Base-by-base conservation (phyloP, 2,113 vertebrate genomes). In the Climacteris rufus region DNA sequence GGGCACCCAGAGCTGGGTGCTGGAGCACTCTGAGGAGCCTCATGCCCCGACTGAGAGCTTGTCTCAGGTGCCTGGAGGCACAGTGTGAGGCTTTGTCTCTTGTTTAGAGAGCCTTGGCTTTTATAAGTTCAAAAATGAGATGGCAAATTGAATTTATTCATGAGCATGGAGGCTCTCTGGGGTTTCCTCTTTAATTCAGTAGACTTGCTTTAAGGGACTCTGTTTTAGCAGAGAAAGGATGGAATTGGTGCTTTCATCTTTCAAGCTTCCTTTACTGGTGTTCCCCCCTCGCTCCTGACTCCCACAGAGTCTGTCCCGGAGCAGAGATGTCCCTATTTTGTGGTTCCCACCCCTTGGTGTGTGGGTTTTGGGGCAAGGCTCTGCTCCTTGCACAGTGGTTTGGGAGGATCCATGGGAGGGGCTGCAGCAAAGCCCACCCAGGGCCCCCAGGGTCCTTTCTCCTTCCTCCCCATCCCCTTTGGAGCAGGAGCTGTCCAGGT, bases 181-280 rank as follows among this genome's bases (percentile, higher is more conserved):
- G 85, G 94, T 88, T 94, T 96, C 82, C 69, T 87, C 83, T 96
- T 96, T 95, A 95, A 96, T 95, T 95, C 89, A 89, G 87, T 57
- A 89, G 83, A 83, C 80, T 91, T 74, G 83, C 89, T 96, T 95
- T 93, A 87, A 93, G 87, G 87, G 80, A 77, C 80, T 94, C 69
- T 44, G 31, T 92, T 94, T 86, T 47, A 76, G 76, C 76, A 50
- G 54, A 77, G 87, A 53, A 92, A 89, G 60, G 54, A 84, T 45
- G 56, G 59, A 64, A 75, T 80, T 0, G 33, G n/a, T 77, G 72
- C 47, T 94, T 96, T 80, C 28, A 59, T 72, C 68, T 71, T 53
- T 68, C 78, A 40, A 11, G 25, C 18, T 77, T 52, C n/a, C 24
- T 80, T 64, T 31, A 5, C 39, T 23, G 39, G 19, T 57, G 76